Conservation (phyloP, 2,888 invertebrate genomes). For the Drosophila mulleri region DNA sequence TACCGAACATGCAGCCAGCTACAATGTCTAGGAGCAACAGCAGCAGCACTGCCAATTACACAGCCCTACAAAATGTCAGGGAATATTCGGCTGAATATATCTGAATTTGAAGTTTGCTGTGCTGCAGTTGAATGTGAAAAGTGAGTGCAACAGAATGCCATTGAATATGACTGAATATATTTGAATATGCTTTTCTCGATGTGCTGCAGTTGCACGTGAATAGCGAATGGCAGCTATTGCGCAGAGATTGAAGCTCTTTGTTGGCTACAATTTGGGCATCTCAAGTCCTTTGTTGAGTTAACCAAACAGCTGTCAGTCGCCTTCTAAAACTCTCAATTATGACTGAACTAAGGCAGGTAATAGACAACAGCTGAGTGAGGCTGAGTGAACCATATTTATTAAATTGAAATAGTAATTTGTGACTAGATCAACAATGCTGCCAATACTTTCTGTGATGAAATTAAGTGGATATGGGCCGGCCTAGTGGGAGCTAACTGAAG, state of each 20-base stretch:
- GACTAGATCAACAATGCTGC: too few species aligned
- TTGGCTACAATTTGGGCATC: not conserved
- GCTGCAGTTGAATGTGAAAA: not conserved
- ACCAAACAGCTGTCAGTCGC: too few species aligned
- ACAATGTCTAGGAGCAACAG: not conserved
- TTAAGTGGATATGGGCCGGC: too few species aligned
- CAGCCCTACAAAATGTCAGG: not conserved
- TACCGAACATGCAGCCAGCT: conserved; percentile 39
- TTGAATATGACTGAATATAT: not conserved
- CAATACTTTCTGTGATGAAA: too few species aligned
- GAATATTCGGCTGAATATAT: not conserved
- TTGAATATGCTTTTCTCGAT: not conserved
- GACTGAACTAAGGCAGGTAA: too few species aligned
- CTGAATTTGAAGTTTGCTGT: not conserved
- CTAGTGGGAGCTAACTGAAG: too few species aligned
- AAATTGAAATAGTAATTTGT: too few species aligned
- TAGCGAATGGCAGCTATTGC: not conserved
- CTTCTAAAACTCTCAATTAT: too few species aligned
- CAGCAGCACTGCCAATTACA: conserved; percentile 47
- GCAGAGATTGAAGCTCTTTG: not conserved
- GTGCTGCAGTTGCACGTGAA: not conserved
- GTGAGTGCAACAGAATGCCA: not conserved
- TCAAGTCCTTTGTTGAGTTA: too few species aligned
- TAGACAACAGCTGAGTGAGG: too few species aligned
- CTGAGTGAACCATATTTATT: too few species aligned